Evolutionary conservation across 1,140 invertebrate genomes (phyloP).

Genomic region (Portunus trituberculatus): DNA sequence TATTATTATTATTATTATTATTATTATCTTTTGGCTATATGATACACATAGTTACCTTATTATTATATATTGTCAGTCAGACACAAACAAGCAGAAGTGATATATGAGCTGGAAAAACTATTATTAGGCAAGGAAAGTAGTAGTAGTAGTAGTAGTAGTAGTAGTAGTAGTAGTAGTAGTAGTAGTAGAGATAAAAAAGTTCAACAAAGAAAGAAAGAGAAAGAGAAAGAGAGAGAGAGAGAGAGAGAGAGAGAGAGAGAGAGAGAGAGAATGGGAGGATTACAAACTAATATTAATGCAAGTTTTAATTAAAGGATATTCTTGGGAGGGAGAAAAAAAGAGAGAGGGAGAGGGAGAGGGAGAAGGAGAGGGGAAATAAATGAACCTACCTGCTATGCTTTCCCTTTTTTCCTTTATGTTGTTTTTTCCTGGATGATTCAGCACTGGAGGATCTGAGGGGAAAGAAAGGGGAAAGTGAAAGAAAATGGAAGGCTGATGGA

Average conservation of each 20-base stretch:
- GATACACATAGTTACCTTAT: no score
- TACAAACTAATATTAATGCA: no score
- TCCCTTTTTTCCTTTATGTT: slow-evolving; percentile 76
- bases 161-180: no score
- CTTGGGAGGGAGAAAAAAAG: not conserved
- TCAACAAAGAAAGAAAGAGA: not conserved
- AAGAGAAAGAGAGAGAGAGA: not conserved
- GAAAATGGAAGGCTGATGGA: not conserved
- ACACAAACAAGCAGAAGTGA: no score
- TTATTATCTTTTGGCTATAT: no score
- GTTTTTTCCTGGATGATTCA: slow-evolving; percentile 75
- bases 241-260: not conserved
- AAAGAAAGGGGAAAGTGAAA: not conserved
- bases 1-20: no score
- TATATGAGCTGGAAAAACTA: no score
- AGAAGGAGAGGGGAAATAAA: no score
- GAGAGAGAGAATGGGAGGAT: not conserved
- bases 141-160: no score
- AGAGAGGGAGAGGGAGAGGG: not conserved
- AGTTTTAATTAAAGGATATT: not conserved
- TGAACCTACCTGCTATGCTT: slow-evolving; percentile 75
- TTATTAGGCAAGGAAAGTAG: no score
- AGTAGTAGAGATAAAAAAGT: no score
- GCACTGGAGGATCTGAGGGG: slow-evolving; percentile 71
- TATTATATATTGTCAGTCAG: no score